Percentiles rank a stretch among this genome's conserved stretches.
These are phyloP conservation scores for Poecilia velifera DNA, from an alignment of 2,797 vertebrate genomes.

Conservation along the genomic window DNA sequence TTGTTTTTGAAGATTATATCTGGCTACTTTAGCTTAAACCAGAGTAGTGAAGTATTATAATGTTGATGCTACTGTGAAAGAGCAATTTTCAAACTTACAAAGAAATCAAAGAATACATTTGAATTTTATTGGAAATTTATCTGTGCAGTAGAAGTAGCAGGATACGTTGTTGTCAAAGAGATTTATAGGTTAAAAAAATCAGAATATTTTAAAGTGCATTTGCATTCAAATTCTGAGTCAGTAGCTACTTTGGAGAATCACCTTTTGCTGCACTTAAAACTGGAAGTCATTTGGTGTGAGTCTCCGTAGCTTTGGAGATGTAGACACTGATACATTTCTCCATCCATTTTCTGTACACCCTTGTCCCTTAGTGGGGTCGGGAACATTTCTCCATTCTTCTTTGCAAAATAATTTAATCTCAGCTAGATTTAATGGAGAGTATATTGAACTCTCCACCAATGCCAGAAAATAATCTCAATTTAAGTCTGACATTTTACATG, in stretches of 20 bases:
- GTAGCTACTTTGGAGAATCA: background rate
- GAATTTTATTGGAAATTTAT: background rate
- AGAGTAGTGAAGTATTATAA: constrained; percentile 26
- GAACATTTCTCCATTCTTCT: background rate
- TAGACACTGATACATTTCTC: background rate
- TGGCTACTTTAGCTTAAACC: background rate
- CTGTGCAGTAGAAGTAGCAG: background rate
- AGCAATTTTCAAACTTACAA: background rate
- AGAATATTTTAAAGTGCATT: background rate
- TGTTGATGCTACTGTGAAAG: constrained; percentile 15
- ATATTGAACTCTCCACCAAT: background rate
- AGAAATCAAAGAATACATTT: background rate
- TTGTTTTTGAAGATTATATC: constrained; percentile 36
- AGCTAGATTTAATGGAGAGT: background rate
- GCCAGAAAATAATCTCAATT: background rate
- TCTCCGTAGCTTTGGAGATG: background rate
- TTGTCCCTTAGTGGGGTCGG: too few species aligned
- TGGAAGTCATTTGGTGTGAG: background rate
- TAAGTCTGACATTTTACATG: background rate
- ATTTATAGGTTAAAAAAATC: background rate
- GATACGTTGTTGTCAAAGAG: background rate
- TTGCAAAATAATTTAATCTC: background rate
- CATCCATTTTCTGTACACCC: background rate
- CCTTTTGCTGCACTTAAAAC: background rate
- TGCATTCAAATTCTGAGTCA: background rate